Evolutionary conservation across 2,797 vertebrate species (phyloP).

Genomic region (Lagocephalus sceleratus): DNA sequence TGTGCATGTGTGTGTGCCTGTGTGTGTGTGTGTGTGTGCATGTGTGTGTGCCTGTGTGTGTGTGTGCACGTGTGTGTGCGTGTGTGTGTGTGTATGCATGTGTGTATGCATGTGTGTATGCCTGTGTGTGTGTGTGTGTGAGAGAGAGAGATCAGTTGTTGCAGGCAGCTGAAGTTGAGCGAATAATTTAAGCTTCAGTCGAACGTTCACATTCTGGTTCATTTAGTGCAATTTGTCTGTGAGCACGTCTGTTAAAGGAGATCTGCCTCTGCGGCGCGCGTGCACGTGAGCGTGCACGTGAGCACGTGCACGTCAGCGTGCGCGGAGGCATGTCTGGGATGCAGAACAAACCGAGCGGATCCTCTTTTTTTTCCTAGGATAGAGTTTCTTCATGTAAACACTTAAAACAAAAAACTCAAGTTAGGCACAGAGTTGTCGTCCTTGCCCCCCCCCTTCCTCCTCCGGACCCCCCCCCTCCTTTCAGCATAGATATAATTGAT

Average conservation of each 20-base stretch:
- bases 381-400: conserved; percentile 73
- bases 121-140: neutral
- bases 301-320: neutral
- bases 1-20: neutral
- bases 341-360: conserved; percentile 28
- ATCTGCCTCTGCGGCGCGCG: conserved; percentile 25
- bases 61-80: neutral
- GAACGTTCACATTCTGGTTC: conserved; percentile 40
- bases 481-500: conserved; percentile 41
- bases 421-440: conserved; percentile 62
- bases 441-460: conserved; percentile 13
- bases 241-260: conserved; percentile 22
- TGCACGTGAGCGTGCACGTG: conserved; percentile 8
- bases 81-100: neutral
- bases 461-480: conserved; percentile 9
- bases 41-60: neutral
- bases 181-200: conserved; percentile 43
- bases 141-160: conserved; percentile 39
- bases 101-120: neutral
- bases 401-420: conserved; percentile 61
- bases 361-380: conserved; percentile 40
- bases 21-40: neutral
- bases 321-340: no score
- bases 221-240: conserved; percentile 57
- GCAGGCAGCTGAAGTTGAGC: conserved; percentile 48